Evolutionary conservation across 1,140 invertebrate genomes (phyloP), one percentile per base, ranked within the genome.

Genomic region (Halictus rubicundus): DNA sequence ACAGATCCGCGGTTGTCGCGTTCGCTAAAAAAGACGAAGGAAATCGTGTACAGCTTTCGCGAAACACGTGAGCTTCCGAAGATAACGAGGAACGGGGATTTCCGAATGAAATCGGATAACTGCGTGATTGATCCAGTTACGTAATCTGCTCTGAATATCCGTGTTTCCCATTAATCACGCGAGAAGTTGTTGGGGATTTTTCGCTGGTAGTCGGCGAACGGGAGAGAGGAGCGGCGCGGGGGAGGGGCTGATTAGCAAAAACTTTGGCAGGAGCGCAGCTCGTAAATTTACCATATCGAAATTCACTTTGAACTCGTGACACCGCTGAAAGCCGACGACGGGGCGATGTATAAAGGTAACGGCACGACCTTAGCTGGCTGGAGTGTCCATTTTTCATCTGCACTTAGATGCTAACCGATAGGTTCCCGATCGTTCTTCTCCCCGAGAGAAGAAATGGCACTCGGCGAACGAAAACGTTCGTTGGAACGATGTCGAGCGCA

Each of bases 351-450:
- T 78, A 61, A 78, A 71, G 68, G 27, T 37, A 78, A 69, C 59
- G n/a, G 42, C 57, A 65, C 69, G 61, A 46, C 21, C 39, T 64
- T 25, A 19, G 37, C 27, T 25, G n/a, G 46, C 61, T 59, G 25
- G 39, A 68, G 32, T 60, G 57, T 76, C 37, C 69, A 85, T 85
- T 81, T 81, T 70, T 79, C 83, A 72, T 85, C 37, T 54, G 57
- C 77, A 75, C 68, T 80, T 54, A 80, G 66, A 64, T 59, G 69
- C 68, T 42, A 68, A 76, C 32, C 39, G 78, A 80, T 72, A 68
- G 32, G 32, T 68, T 59, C 64, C n/a, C 60, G 61, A 65, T 73
- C 66, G 75, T 60, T 49, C 60, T 59, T 10, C 37, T 23, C 32
- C 42, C 23, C 9, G 9, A 73, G 42, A 46, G 49, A 79, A 64